A percentile compares a stretch with the other conserved stretches of the same genome.
phyloP scores from a whole-genome alignment of 2,797 vertebrate genomes.

The Emydoidea blandingii region DNA sequence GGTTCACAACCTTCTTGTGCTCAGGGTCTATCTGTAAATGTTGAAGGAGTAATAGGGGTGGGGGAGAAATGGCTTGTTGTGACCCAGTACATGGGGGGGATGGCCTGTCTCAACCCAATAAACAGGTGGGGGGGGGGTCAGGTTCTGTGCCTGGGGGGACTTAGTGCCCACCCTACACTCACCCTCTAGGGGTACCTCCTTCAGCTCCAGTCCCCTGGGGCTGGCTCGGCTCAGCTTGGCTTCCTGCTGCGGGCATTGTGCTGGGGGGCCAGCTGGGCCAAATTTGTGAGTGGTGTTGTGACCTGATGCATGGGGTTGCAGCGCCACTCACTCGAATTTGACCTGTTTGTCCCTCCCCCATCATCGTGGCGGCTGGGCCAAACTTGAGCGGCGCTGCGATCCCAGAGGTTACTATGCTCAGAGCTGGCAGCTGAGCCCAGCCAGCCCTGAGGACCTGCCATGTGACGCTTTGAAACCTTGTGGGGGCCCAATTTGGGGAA shows the following conservation, averaged over 20 bases:
- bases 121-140: not conserved
- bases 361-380: no score
- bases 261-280: not conserved
- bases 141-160: no score
- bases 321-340: not conserved
- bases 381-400: no score
- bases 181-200: no score
- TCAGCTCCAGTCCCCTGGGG: no score
- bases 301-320: not conserved
- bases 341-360: not conserved
- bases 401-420: no score
- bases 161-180: not conserved
- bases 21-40: not conserved
- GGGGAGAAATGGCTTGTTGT: not conserved
- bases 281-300: no score
- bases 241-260: not conserved
- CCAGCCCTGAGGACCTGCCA: not conserved
- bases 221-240: not conserved
- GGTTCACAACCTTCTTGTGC: not conserved
- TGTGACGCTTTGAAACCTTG: not conserved
- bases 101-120: not conserved
- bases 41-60: not conserved
- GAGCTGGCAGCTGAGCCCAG: no score
- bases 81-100: not conserved
- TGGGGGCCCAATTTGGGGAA: not conserved